These are phyloP conservation scores for Polyploca ridens DNA, from an alignment of 2,888 invertebrate species.

Conservation along the genomic window DNA sequence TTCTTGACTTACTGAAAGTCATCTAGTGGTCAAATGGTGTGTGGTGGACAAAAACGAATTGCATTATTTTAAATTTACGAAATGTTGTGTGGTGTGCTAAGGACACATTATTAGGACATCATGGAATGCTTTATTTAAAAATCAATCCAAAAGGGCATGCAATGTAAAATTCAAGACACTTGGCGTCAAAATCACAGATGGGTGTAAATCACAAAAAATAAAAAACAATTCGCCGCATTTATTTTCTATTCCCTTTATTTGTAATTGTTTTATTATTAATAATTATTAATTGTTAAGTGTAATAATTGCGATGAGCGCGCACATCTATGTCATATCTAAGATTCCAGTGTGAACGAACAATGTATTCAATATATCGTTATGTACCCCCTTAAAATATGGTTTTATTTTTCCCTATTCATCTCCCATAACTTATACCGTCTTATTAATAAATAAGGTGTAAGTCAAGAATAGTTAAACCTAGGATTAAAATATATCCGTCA, in stretches of 20 bases:
- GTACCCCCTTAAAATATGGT: conserved; percentile 48
- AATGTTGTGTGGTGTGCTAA: too few relatives aligned
- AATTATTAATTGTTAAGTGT: conserved; percentile 23
- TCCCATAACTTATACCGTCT: too few relatives aligned
- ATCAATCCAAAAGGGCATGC: conserved; percentile 1
- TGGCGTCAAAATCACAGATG: conserved; percentile 61
- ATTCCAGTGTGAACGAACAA: conserved; percentile 56
- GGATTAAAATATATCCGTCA: too few relatives aligned
- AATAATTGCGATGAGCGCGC: conserved; percentile 60
- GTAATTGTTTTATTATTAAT: conserved; percentile 31
- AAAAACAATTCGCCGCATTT: conserved; percentile 54
- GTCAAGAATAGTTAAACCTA: too few relatives aligned
- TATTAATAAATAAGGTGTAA: too few relatives aligned
- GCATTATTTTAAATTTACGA: too few relatives aligned
- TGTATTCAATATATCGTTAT: conserved; percentile 70
- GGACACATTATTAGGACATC: too few relatives aligned
- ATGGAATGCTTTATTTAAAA: too few relatives aligned
- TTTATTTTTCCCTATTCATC: conserved; percentile 26
- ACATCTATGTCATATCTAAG: conserved; percentile 64
- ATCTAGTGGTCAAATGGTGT: too few relatives aligned
- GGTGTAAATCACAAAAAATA: conserved; percentile 29
- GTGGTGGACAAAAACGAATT: too few relatives aligned
- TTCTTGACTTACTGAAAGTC: too few relatives aligned
- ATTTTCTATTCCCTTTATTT: conserved; percentile 39
- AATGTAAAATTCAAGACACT: conserved; percentile 12